phyloP scores from a whole-genome alignment of 2,888 invertebrate genomes.

The Mimachlamys varia region DNA sequence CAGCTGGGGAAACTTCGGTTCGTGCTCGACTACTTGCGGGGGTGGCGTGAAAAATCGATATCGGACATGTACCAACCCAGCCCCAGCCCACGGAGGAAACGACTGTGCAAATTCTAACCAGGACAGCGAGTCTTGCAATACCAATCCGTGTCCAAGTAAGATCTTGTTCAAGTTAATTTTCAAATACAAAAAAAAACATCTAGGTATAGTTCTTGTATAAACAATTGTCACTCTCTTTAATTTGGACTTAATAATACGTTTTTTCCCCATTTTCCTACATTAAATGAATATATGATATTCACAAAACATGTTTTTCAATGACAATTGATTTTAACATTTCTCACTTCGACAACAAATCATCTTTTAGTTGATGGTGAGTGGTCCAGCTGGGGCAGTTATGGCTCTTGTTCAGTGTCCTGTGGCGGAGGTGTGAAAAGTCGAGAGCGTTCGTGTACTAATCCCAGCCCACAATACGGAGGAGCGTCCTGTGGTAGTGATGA shows the following conservation, averaged over 20 bases:
- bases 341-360: too few species aligned
- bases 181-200: too few species aligned
- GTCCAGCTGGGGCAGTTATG: background rate
- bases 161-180: background rate
- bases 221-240: too few species aligned
- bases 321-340: too few species aligned
- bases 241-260: too few species aligned
- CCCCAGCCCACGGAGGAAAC: conserved; percentile 35
- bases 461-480: conserved; percentile 17
- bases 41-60: background rate
- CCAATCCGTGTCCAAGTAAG: background rate
- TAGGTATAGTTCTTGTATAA: too few species aligned
- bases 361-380: background rate
- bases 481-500: background rate
- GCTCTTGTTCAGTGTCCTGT: background rate
- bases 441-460: background rate
- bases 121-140: background rate
- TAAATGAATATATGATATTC: too few species aligned
- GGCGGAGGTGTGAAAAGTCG: background rate
- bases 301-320: too few species aligned
- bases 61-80: conserved; percentile 20
- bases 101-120: background rate
- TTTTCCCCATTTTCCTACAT: too few species aligned
- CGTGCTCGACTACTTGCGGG: conserved; percentile 11
- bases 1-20: background rate